These are phyloP conservation scores for Aphidius colemani DNA, from an alignment of 2,888 invertebrate genomes.

Conservation along the genomic window DNA sequence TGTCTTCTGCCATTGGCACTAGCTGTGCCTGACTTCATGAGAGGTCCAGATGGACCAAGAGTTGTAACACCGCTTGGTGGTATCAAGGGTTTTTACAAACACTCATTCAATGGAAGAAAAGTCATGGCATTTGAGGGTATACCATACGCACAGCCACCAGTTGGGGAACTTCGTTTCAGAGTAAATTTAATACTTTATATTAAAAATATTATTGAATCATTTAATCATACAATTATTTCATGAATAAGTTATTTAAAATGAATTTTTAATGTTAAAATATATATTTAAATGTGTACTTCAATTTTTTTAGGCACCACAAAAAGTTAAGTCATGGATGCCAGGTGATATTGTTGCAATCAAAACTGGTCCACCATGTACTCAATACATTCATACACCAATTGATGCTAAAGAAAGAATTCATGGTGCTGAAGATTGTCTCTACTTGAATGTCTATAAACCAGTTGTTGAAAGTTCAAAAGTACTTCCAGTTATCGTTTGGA, in stretches of 20 bases:
- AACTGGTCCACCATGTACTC: conserved; percentile 45
- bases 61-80: conserved; percentile 44
- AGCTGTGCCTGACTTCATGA: conserved; percentile 27
- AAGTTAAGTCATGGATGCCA: conserved; percentile 39
- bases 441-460: conserved; percentile 52
- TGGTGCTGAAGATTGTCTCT: conserved; percentile 54
- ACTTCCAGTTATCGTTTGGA: conserved; percentile 53
- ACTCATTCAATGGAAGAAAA: conserved; percentile 42
- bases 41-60: conserved; percentile 33
- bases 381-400: conserved; percentile 42
- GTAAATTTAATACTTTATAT: conserved; percentile 33
- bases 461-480: conserved; percentile 28
- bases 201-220: background rate
- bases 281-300: no score
- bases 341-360: conserved; percentile 50
- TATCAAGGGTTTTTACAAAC: conserved; percentile 44
- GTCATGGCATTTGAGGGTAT: conserved; percentile 51
- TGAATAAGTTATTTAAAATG: no score
- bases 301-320: conserved; percentile 44
- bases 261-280: no score
- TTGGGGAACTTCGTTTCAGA: conserved; percentile 48
- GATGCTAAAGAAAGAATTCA: conserved; percentile 39
- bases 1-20: conserved; percentile 32
- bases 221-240: no score
- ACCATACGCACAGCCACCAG: conserved; percentile 49